Conservation (phyloP, 2,797 vertebrate genomes). For the Hybognathus amarus region DNA sequence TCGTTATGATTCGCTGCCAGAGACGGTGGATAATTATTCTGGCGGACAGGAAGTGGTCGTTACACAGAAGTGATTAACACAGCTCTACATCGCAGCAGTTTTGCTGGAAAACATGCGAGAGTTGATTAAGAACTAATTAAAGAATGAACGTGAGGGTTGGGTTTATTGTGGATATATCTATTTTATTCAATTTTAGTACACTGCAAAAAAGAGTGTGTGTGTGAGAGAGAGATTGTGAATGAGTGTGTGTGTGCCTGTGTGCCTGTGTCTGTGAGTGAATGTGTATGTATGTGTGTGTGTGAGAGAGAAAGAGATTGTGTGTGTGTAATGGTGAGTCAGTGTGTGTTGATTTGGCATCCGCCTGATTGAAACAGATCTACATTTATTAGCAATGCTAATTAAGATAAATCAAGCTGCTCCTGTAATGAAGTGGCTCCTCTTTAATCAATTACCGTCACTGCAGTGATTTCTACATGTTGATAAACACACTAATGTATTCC, state of each 20-base stretch:
- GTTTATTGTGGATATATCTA: neutral
- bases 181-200: too few species aligned
- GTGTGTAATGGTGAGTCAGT: slow-evolving; percentile 18
- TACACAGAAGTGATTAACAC: slow-evolving; percentile 52
- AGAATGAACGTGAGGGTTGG: neutral
- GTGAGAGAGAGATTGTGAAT: too few species aligned
- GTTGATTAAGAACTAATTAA: neutral
- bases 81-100: neutral
- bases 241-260: too few species aligned
- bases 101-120: neutral
- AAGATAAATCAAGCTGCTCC: slow-evolving; percentile 52
- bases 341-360: slow-evolving; percentile 40
- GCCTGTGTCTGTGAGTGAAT: too few species aligned
- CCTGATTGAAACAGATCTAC: slow-evolving; percentile 58
- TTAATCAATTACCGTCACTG: slow-evolving; percentile 54
- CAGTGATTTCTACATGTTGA: slow-evolving; percentile 44
- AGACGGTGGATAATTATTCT: slow-evolving; percentile 76
- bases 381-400: slow-evolving; percentile 57
- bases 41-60: slow-evolving; percentile 71
- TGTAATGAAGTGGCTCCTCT: slow-evolving; percentile 55
- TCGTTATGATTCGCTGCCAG: slow-evolving; percentile 76
- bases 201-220: too few species aligned
- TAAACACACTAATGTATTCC: slow-evolving; percentile 43
- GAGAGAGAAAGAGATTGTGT: too few species aligned
- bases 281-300: too few species aligned